Conservation (phyloP, 2,113 vertebrate species). For the Phycodurus eques region DNA sequence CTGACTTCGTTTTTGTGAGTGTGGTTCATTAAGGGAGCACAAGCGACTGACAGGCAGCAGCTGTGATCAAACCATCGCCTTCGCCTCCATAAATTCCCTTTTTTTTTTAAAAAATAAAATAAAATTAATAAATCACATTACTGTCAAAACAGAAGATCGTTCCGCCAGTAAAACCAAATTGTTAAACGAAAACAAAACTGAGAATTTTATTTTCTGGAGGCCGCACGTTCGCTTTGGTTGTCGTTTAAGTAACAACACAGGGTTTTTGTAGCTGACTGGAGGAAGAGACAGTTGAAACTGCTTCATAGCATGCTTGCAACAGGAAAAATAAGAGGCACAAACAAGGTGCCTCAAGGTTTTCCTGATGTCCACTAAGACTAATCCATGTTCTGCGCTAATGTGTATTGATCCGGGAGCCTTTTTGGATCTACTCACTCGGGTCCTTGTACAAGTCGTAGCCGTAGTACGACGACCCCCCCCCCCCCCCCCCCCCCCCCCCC, state of each 20-base stretch:
- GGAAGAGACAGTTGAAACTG: no score
- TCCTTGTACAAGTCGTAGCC: slow-evolving; percentile 47
- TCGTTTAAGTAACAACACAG: no score
- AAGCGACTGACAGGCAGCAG: slow-evolving; percentile 5
- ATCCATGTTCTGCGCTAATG: slow-evolving; percentile 61
- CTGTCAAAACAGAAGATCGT: not conserved
- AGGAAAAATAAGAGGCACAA: not conserved
- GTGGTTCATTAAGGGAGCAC: slow-evolving; percentile 4
- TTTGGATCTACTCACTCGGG: slow-evolving; percentile 34
- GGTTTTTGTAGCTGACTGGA: no score
- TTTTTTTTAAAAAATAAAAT: not conserved
- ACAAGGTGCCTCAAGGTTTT: slow-evolving; percentile 19
- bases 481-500: slow-evolving; percentile 26
- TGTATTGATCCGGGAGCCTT: slow-evolving; percentile 61
- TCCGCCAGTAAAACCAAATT: not conserved
- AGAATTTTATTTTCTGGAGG: not conserved
- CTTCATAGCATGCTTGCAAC: no score
- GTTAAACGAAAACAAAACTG: not conserved
- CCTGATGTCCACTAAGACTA: slow-evolving; percentile 36
- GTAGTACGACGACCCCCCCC: slow-evolving; percentile 33
- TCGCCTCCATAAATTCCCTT: not conserved
- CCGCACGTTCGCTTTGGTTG: no score
- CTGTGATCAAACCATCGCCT: slow-evolving; percentile 8
- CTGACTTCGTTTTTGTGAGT: not conserved
- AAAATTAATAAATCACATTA: no score